A percentile compares a stretch with the other conserved stretches of the same genome.
Evolutionary conservation across 2,797 vertebrate species (phyloP).

Genomic region (Crax fasciolata): DNA sequence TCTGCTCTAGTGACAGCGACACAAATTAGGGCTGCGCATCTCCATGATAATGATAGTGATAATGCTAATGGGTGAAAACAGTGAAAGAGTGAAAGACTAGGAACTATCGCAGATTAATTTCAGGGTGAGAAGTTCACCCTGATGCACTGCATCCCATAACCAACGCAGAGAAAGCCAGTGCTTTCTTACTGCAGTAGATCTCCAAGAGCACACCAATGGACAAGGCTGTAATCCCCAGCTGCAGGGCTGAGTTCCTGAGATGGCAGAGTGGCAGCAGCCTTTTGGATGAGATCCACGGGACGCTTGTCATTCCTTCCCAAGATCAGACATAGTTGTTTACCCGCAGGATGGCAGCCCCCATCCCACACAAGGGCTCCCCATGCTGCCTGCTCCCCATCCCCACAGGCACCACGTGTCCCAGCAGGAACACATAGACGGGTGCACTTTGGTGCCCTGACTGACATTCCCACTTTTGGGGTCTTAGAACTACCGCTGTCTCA

Average conservation of each 20-base stretch:
- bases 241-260: neutral
- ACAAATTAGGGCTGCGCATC: neutral
- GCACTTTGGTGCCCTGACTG: neutral
- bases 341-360: accelerated
- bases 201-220: neutral
- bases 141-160: neutral
- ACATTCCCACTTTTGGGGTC: neutral
- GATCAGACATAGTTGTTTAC: accelerated
- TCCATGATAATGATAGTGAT: neutral
- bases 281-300: neutral
- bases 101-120: neutral
- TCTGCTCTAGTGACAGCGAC: neutral
- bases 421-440: accelerated
- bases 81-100: neutral
- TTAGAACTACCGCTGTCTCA: neutral
- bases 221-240: neutral
- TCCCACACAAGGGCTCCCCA: neutral
- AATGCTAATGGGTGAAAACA: neutral
- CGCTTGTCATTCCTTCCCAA: neutral
- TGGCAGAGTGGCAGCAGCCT: neutral
- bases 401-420: accelerated
- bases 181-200: neutral
- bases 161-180: neutral
- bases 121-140: neutral
- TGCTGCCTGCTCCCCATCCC: accelerated